Percentiles rank a stretch among this genome's conserved stretches.
Evolutionary conservation across 1,140 invertebrate genomes (phyloP).

Genomic region (Ceratoteleas bidentatus): DNA sequence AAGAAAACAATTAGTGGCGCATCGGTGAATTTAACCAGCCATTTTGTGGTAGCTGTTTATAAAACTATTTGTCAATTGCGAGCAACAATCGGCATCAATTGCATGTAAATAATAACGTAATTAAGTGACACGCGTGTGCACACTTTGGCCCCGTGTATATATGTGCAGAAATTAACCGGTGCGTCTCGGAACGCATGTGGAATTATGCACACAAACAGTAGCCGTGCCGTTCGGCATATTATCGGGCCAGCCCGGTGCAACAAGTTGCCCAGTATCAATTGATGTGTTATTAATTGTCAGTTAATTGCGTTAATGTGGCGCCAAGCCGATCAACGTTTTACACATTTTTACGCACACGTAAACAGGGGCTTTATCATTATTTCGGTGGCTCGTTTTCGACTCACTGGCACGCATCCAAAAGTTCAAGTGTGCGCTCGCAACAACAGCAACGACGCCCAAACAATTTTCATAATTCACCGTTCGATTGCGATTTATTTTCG

Average conservation of each 20-base stretch:
- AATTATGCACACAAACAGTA: too few species aligned
- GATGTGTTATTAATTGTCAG: too few species aligned
- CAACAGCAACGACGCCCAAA: conserved; percentile 35
- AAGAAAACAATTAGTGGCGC: too few species aligned
- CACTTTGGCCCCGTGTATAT: conserved; percentile 25
- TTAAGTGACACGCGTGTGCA: conserved; percentile 46
- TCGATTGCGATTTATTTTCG: conserved; percentile 76
- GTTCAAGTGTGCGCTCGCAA: conserved; percentile 49
- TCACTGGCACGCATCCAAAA: conserved; percentile 76
- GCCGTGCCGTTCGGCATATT: too few species aligned
- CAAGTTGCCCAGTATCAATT: too few species aligned
- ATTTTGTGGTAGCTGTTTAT: conserved; percentile 1
- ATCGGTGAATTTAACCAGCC: background rate
- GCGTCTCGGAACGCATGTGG: too few species aligned
- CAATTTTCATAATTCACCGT: conserved; percentile 81
- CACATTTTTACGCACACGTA: too few species aligned
- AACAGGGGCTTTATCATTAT: too few species aligned
- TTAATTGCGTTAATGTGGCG: too few species aligned
- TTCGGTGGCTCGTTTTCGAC: too few species aligned
- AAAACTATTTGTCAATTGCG: conserved; percentile 25
- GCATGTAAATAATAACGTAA: conserved; percentile 56
- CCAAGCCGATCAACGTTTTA: too few species aligned
- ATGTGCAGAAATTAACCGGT: conserved; percentile 51
- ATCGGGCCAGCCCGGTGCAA: too few species aligned
- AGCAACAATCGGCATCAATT: conserved; percentile 37